Evolutionary conservation across 2,113 vertebrate species (phyloP).

Genomic region (Himantopus leucocephalus): DNA sequence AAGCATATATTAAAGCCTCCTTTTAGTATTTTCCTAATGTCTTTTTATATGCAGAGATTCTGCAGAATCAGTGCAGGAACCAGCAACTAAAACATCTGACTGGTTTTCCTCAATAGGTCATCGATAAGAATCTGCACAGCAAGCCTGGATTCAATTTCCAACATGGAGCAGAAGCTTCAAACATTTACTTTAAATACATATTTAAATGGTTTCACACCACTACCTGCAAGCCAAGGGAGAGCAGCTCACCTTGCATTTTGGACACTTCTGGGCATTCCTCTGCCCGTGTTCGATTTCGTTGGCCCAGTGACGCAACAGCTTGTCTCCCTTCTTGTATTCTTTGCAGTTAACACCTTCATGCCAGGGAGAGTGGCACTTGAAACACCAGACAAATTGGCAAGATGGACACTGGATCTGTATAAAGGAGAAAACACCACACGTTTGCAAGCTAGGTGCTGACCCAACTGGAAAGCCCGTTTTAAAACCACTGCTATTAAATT

Average conservation of each 20-base stretch:
- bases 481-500: background rate
- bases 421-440: background rate
- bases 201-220: background rate
- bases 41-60: background rate
- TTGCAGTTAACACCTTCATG: constrained; percentile 95
- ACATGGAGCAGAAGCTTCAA: background rate
- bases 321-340: constrained; percentile 96
- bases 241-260: constrained; percentile 90
- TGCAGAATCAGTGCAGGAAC: background rate
- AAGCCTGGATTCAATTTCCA: background rate
- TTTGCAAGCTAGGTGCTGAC: background rate
- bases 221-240: background rate
- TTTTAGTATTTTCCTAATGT: background rate
- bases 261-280: constrained; percentile 98
- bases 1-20: background rate
- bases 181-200: background rate
- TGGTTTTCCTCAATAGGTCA: background rate
- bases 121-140: background rate
- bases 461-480: background rate
- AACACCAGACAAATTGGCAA: constrained; percentile 99
- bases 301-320: constrained; percentile 93
- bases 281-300: constrained; percentile 95
- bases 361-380: constrained; percentile 98
- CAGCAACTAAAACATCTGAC: background rate
- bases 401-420: constrained; percentile 89